Base-by-base conservation (phyloP, 2,888 invertebrate species). In the Oscheius sp. region DNA sequence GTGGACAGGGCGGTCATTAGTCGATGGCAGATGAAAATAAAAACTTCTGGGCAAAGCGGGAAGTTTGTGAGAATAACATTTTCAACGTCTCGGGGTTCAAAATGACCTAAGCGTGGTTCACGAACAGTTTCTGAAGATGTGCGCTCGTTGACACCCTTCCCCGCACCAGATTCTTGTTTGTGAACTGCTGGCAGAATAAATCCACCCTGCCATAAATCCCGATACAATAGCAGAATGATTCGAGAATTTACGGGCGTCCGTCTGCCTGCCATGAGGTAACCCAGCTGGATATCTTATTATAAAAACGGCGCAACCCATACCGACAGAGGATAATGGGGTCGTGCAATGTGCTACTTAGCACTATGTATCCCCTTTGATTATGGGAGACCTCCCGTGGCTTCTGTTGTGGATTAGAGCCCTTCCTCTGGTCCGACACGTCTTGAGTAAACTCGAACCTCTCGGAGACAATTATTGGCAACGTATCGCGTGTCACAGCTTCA, bases 191-290 rank as follows among this genome's bases (percentile, higher is more conserved):
- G 35, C 35, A 35, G 35, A 35, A 35, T 35, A 35, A 35, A 35
- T 35, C 35, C 35, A n/a, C 56, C 41, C 43, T 21, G 23, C 56
- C 68, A 68, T 68, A 68, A 68, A 68, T 68, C 68, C 12, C 52
- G 55, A 35, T 69, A 69, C 69, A 69, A 69, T 55, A 69, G 69
- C 69, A 69, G 35, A 69, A 69, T 55, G 69, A 55, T 43, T 55
- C 43, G 43, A 43, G 55, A 69, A 69, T 69, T 69, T 69, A 69
- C 69, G 69, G 66, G 69, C 55, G 55, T n/a, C 45, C 35, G 23
- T 18, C n/a, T 29, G 69, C 41, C 69, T 66, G 64, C 64, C 61
- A 61, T 3, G 35, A 35, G 35, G 35, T 35, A 35, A 35, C 35
- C 35, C 35, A 35, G 35, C 35, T 35, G 35, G 35, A 35, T 35